Conservation (phyloP, 2,113 vertebrate species). For the Penelope pileata region DNA sequence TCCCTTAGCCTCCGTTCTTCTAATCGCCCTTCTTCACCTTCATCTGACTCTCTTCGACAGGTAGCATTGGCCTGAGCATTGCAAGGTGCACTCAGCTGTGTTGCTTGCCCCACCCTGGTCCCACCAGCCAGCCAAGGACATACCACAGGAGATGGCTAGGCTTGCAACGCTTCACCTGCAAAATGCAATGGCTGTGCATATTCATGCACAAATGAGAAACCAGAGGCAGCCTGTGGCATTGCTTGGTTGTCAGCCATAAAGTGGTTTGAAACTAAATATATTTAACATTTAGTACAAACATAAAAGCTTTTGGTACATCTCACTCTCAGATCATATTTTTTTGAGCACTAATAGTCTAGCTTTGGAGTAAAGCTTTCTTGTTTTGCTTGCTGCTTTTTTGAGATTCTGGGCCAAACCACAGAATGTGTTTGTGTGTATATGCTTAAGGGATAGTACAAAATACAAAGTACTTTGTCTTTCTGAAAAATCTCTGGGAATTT, state of each 20-base stretch:
- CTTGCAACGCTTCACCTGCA: slow-evolving; percentile 39
- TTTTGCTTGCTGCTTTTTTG: slow-evolving; percentile 11
- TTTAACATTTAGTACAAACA: background rate
- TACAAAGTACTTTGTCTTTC: background rate
- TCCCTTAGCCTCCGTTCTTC: slow-evolving; percentile 79
- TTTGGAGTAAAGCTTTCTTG: background rate
- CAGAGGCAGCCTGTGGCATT: background rate
- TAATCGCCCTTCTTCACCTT: slow-evolving; percentile 79
- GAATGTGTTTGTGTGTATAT: background rate
- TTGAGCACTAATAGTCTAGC: background rate
- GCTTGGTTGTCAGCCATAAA: background rate
- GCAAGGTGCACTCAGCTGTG: slow-evolving; percentile 10
- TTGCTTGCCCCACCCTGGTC: slow-evolving; percentile 9
- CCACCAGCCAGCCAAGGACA: background rate
- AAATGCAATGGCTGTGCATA: background rate
- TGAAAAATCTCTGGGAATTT: background rate
- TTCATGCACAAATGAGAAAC: background rate
- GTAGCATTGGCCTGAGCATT: slow-evolving; percentile 77
- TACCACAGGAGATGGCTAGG: background rate
- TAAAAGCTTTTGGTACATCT: background rate
- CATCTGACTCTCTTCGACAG: slow-evolving; percentile 87
- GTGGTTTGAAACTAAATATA: background rate
- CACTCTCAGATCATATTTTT: background rate
- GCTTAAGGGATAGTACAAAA: background rate
- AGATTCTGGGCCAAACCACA: background rate